phyloP scores from a whole-genome alignment of 2,797 vertebrate species.

The Emydoidea blandingii region DNA sequence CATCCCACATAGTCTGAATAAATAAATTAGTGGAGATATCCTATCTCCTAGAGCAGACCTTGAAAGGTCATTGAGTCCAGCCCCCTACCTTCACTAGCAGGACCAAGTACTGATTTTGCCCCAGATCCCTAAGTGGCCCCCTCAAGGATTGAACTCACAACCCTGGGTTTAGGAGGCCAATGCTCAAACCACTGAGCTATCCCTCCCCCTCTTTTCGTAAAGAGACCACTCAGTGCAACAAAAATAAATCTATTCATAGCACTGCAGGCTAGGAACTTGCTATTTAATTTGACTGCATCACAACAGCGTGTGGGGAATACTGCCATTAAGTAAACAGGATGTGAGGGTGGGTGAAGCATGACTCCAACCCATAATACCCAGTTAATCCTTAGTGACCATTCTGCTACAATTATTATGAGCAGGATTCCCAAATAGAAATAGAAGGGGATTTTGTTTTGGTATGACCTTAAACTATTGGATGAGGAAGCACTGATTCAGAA shows the following conservation, averaged over 20 bases:
- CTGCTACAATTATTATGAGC: not conserved
- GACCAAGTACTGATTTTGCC: too few species aligned
- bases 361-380: not conserved
- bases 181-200: too few species aligned
- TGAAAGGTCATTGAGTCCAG: too few species aligned
- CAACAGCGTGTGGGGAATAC: not conserved
- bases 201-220: not conserved
- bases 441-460: not conserved
- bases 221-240: not conserved
- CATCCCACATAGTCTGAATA: constrained; percentile 6
- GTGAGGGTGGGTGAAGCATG: not conserved
- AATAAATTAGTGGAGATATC: too few species aligned
- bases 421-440: not conserved
- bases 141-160: too few species aligned
- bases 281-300: not conserved
- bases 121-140: too few species aligned
- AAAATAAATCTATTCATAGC: not conserved
- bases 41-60: too few species aligned
- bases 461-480: constrained; percentile 48
- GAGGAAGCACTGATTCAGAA: constrained; percentile 26
- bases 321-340: not conserved
- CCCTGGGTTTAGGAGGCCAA: too few species aligned
- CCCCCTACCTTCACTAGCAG: too few species aligned
- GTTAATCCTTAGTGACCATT: not conserved
- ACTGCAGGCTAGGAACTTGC: not conserved